These are phyloP conservation scores for Ischnus inquisitorius DNA, from an alignment of 2,888 invertebrate species.

Conservation along the genomic window DNA sequence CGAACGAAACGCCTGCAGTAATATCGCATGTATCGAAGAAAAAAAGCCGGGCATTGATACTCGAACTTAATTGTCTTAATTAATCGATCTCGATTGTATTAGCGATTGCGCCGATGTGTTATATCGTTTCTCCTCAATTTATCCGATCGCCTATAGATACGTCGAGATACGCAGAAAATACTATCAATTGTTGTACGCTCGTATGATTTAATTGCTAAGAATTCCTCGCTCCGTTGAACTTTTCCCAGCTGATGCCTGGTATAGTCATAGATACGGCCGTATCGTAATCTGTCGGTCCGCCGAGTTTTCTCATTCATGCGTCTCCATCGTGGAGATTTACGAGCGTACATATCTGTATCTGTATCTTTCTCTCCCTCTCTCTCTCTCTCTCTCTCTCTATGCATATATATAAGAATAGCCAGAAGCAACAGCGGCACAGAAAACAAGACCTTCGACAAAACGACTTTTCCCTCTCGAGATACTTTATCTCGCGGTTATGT, in stretches of 20 bases:
- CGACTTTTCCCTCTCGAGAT: conserved; percentile 45
- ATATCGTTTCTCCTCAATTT: conserved; percentile 10
- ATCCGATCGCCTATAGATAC: conserved; percentile 1
- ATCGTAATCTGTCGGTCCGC: conserved; percentile 15
- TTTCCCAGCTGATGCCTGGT: conserved; percentile 36
- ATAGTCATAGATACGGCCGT: neutral
- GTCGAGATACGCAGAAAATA: conserved; percentile 11
- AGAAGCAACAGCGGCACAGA: conserved; percentile 16
- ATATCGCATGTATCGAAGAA: neutral
- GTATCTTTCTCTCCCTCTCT: neutral
- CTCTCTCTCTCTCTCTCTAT: neutral
- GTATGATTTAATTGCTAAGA: conserved; percentile 43
- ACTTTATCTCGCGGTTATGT: conserved; percentile 6
- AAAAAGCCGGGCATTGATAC: no score
- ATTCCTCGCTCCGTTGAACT: conserved; percentile 51
- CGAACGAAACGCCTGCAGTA: neutral
- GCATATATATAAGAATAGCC: conserved; percentile 15
- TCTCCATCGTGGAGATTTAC: neutral
- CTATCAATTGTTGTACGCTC: neutral
- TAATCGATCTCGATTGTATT: neutral
- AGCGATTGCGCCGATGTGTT: neutral
- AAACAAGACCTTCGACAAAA: conserved; percentile 39
- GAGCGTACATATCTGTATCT: no score
- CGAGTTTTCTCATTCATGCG: conserved; percentile 27
- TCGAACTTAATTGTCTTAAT: neutral